A percentile compares a stretch with the other conserved stretches of the same genome.
These are phyloP conservation scores for Ambastaia sidthimunki DNA, from an alignment of 2,797 vertebrate species.

Conservation along the genomic window DNA sequence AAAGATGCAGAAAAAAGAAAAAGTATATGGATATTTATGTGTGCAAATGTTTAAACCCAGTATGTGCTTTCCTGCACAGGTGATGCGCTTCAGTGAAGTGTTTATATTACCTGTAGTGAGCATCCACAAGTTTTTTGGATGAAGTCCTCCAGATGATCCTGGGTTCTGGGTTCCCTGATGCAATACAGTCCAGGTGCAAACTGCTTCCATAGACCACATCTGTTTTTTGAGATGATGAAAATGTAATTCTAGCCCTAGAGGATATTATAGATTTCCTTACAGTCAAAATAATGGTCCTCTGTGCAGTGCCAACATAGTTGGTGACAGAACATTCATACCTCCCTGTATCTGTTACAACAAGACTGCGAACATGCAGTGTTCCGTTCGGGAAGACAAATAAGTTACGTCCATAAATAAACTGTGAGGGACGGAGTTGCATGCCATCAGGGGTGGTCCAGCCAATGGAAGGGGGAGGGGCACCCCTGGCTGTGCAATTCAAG, in stretches of 20 bases:
- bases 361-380: slow-evolving; percentile 81
- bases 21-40: neutral
- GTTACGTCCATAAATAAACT: slow-evolving; percentile 79
- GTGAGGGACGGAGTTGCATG: slow-evolving; percentile 77
- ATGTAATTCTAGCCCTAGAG: slow-evolving; percentile 82
- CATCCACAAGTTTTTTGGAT: slow-evolving; percentile 87
- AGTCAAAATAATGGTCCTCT: slow-evolving; percentile 75
- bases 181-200: slow-evolving; percentile 85
- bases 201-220: slow-evolving; percentile 82
- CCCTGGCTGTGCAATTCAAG: slow-evolving; percentile 85
- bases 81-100: slow-evolving; percentile 10
- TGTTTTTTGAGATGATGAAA: slow-evolving; percentile 80
- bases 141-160: slow-evolving; percentile 90
- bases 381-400: slow-evolving; percentile 89
- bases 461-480: slow-evolving; percentile 77
- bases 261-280: slow-evolving; percentile 71
- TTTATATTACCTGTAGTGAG: slow-evolving; percentile 84
- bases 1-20: neutral
- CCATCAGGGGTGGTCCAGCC: slow-evolving; percentile 85
- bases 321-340: slow-evolving; percentile 85
- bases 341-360: slow-evolving; percentile 77
- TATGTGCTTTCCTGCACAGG: neutral
- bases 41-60: slow-evolving; percentile 6
- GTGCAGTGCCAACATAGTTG: slow-evolving; percentile 80
- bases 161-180: slow-evolving; percentile 85